Base-by-base conservation (phyloP, 2,888 invertebrate genomes). In the Blera fallax region DNA sequence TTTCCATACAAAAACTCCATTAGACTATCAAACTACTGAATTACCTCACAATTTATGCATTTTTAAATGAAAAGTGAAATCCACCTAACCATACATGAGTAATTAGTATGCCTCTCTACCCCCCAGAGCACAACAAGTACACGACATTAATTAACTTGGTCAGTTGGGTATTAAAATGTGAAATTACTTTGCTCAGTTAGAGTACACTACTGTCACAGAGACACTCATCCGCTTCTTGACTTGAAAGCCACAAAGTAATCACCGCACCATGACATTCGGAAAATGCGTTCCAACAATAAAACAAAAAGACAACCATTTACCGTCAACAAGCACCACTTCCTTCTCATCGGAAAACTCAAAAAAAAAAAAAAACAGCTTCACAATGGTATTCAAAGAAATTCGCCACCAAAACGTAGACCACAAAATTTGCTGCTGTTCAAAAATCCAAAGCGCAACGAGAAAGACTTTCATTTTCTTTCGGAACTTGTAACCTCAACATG, bases 381-480 rank as follows among this genome's bases (percentile, higher is more conserved):
- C 29, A 16, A 7, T 54, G 18, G 3, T 11, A 32, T 14, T n/a
- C n/a, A 21, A 54, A 45, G 45, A 65, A 34, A 65, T 74, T 65
- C 18, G 16, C 76, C 56, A 65, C 40, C 21, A 45, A 48, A 40
- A 32, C 16, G 27, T 27, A 27, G 45, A 16, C 43, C 45, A 14
- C 18, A 50, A 37, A 24, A 65, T 48, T 62, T 45, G 8, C 16
- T 29, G 24, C 14, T 27, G n/a, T n/a, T n/a, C 43, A 43, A 48
- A 65, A 32, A 65, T 50, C 48, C 65, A 65, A 65, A n/a, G 27
- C 27, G 34, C 34, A 60, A 40, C 56, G 8, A 21, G 18, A 62
- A 32, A 54, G 40, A 67, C 76, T 76, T 76, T 76, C 76, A 37
- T 76, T 76, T 76, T 76, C 67, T 3, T 76, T 67, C 24, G 76